These are phyloP conservation scores for Pygathrix nemaeus DNA, from an alignment of 2,113 vertebrate genomes.

Conservation along the genomic window DNA sequence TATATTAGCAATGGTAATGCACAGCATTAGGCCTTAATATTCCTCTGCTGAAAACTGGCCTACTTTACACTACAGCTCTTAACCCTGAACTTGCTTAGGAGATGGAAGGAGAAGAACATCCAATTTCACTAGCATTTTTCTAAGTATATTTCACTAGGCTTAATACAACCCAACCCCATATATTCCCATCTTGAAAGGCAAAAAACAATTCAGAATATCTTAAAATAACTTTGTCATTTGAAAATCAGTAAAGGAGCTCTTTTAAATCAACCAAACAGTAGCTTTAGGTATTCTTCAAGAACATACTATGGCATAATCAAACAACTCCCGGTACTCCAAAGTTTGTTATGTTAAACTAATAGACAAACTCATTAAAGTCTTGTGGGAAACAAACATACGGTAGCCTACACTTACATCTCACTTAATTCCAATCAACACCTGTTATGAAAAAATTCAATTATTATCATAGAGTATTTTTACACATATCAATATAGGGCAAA, in stretches of 20 bases:
- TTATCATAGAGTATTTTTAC: constrained; percentile 37
- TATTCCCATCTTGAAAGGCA: background rate
- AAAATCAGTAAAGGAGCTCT: constrained; percentile 38
- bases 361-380: constrained; percentile 67
- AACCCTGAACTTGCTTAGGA: background rate
- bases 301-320: constrained; percentile 43
- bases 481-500: constrained; percentile 1
- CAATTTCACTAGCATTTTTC: constrained; percentile 18
- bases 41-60: background rate
- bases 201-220: constrained; percentile 47
- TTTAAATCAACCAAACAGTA: constrained; percentile 53
- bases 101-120: background rate
- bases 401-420: constrained; percentile 44
- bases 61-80: background rate
- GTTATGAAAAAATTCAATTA: constrained; percentile 52
- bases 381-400: constrained; percentile 70
- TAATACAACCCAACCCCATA: background rate
- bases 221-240: constrained; percentile 38
- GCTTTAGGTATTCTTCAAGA: constrained; percentile 49
- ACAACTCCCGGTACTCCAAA: constrained; percentile 48
- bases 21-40: background rate
- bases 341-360: constrained; percentile 67
- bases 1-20: background rate
- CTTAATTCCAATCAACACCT: constrained; percentile 68
- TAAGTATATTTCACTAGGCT: background rate